Conservation (phyloP, 2,113 vertebrate genomes). For the Ursus arctos region DNA sequence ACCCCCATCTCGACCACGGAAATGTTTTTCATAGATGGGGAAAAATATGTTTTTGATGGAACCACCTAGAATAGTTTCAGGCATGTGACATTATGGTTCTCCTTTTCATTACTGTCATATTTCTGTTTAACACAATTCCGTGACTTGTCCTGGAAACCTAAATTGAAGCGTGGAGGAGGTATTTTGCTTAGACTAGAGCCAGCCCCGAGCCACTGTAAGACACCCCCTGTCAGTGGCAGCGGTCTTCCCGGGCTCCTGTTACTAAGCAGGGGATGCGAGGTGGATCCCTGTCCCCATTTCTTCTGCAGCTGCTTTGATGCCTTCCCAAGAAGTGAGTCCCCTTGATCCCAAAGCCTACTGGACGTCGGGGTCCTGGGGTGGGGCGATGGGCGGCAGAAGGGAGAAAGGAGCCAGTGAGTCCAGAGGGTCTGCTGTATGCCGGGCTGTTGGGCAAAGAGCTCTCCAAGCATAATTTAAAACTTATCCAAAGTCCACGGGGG, state of each 20-base stretch:
- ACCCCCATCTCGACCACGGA: background rate
- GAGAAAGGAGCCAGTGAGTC: background rate
- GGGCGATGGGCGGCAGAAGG: background rate
- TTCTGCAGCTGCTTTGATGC: background rate
- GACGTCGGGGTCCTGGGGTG: background rate
- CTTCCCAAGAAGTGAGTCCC: background rate
- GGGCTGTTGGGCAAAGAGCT: background rate
- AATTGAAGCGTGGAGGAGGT: background rate
- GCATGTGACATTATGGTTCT: background rate
- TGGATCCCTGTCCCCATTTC: background rate
- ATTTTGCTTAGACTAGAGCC: background rate
- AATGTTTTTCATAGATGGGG: background rate
- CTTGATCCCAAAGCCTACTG: background rate
- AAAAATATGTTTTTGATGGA: background rate
- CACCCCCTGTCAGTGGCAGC: background rate
- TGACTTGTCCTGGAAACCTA: conserved; percentile 10
- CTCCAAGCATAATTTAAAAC: accelerated
- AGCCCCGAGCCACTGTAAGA: background rate
- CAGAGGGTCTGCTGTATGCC: accelerated
- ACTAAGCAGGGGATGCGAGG: background rate
- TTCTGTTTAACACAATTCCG: background rate
- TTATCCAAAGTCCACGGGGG: background rate
- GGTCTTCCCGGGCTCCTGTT: background rate
- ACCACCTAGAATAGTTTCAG: background rate
- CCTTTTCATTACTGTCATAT: background rate